Conservation (phyloP, 2,888 invertebrate species). For the Villa cingulata region DNA sequence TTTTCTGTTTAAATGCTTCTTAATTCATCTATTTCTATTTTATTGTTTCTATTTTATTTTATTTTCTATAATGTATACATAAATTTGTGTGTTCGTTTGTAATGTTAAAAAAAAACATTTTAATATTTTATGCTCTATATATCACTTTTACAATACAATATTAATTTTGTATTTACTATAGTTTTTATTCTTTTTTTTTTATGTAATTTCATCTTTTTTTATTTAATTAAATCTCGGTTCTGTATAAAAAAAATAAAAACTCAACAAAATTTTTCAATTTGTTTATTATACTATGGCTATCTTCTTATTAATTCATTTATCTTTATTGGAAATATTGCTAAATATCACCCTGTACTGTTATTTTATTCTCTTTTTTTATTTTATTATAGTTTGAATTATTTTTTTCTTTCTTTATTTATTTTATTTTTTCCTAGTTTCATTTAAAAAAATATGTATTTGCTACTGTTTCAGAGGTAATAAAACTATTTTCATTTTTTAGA, state of each 20-base stretch:
- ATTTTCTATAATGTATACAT: neutral
- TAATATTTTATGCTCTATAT: too few relatives aligned
- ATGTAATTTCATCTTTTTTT: neutral
- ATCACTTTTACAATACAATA: too few relatives aligned
- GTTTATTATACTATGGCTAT: neutral
- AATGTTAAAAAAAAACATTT: too few relatives aligned
- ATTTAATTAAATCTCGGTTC: neutral
- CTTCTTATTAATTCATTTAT: neutral
- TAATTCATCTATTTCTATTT: constrained; percentile 5
- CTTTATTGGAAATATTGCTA: neutral
- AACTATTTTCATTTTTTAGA: neutral
- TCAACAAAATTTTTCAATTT: neutral
- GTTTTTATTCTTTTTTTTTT: constrained; percentile 3
- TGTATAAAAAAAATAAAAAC: constrained; percentile 1
- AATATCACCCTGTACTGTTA: neutral
- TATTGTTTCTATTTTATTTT: too few relatives aligned
- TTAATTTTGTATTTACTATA: too few relatives aligned
- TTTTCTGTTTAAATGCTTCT: constrained; percentile 3
- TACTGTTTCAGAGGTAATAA: neutral
- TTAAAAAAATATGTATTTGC: neutral
- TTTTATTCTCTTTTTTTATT: neutral
- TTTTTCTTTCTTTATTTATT: neutral
- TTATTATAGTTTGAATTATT: neutral
- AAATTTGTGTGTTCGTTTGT: neutral
- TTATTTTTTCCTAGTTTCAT: neutral